Base-by-base conservation (phyloP, 2,888 invertebrate genomes). In the Orchestes rusci region DNA sequence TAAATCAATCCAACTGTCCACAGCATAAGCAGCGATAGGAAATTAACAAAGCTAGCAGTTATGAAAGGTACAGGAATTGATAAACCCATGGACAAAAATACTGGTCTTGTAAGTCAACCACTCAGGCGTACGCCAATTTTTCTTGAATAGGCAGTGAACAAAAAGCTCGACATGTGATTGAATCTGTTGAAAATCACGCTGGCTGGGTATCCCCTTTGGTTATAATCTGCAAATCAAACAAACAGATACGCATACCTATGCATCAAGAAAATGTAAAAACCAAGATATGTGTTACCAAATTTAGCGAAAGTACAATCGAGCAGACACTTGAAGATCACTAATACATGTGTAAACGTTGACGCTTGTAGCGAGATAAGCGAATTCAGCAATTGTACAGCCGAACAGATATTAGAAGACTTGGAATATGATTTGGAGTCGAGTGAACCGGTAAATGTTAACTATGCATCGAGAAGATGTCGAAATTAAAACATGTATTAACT, bases 381-480 rank as follows among this genome's bases (percentile, higher is more conserved):
- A 56, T 58, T 62, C 5, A 54, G 63, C 10, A 68, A 66, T 48
- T 66, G 64, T 51, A 68, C 66, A 51, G 59, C 67, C 28, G 66
- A 68, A 35, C n/a, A n/a, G n/a, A 69, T 69, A 39, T 54, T 69
- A 51, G 68, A 69, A 57, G 69, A 70, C 48, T 69, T 69, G 55
- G 70, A 70, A 47, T 69, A 68, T 52, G 70, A 70, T 55, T 57
- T 69, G 47, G 69, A 70, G 55, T 62, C 64, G 53, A 63, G 56
- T 42, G 69, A 70, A 48, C n/a, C n/a, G n/a, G n/a, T n/a, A n/a
- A n/a, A n/a, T n/a, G n/a, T n/a, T n/a, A n/a, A n/a, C n/a, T n/a
- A n/a, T n/a, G n/a, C n/a, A n/a, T n/a, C n/a, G n/a, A 23, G 10
- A 62, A 55, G 61, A 63, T 5, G 62, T 58, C 4, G 58, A 58